phyloP scores from a whole-genome alignment of 2,797 vertebrate genomes.

The Gila robusta region DNA sequence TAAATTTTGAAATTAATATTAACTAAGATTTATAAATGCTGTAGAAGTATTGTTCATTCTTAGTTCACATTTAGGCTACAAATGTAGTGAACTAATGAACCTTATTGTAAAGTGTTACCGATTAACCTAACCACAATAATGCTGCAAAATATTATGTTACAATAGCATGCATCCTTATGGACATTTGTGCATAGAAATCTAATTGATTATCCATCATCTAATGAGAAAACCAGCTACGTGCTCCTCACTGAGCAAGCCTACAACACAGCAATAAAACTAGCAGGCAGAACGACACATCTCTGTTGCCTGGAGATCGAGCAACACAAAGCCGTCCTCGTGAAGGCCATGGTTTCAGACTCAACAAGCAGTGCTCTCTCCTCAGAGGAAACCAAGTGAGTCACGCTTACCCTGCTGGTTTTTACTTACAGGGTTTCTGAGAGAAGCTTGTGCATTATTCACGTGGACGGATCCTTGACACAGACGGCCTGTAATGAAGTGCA shows the following conservation, averaged over 20 bases:
- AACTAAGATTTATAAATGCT: too few species aligned
- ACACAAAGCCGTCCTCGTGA: conserved; percentile 59
- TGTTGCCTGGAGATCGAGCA: conserved; percentile 82
- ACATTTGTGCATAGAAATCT: not conserved
- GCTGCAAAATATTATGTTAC: not conserved
- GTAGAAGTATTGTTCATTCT: too few species aligned
- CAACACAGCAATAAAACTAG: conserved; percentile 68
- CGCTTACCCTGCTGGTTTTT: conserved; percentile 39
- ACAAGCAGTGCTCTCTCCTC: conserved; percentile 26
- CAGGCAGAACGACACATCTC: conserved; percentile 53
- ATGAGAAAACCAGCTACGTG: not conserved
- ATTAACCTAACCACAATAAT: not conserved
- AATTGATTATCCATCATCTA: not conserved
- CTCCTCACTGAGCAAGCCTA: conserved; percentile 29
- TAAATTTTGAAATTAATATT: too few species aligned
- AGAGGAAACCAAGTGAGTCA: conserved; percentile 31
- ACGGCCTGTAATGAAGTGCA: conserved; percentile 10
- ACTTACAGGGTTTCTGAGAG: conserved; percentile 50
- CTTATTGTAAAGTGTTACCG: too few species aligned
- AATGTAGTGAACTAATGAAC: too few species aligned
- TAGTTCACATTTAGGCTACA: too few species aligned
- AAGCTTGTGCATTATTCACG: conserved; percentile 61
- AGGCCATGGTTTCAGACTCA: not conserved
- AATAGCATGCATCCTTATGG: not conserved
- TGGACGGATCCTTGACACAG: conserved; percentile 13